These are phyloP conservation scores for Bembecia ichneumoniformis DNA, from an alignment of 2,888 invertebrate genomes.

Conservation along the genomic window DNA sequence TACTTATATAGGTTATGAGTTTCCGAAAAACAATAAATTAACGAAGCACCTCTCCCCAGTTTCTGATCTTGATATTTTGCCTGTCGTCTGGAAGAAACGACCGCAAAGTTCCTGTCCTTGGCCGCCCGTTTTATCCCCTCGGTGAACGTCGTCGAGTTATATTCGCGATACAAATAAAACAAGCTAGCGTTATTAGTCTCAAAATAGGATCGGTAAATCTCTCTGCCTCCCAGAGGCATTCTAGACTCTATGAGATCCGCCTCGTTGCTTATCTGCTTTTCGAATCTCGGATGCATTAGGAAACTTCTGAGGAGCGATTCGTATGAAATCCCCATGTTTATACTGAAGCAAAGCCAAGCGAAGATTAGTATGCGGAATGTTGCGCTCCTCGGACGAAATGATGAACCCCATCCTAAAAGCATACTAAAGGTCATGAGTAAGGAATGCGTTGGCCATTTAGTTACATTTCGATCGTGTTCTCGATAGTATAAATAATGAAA, in stretches of 20 bases:
- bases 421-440: constrained; percentile 59
- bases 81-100: constrained; percentile 57
- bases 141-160: constrained; percentile 50
- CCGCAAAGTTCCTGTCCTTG: constrained; percentile 51
- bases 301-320: constrained; percentile 66
- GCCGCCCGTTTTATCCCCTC: constrained; percentile 54
- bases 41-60: constrained; percentile 50
- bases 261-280: constrained; percentile 62
- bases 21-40: constrained; percentile 62
- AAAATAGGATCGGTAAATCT: constrained; percentile 65
- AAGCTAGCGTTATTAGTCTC: constrained; percentile 59
- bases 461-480: constrained; percentile 36
- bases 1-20: constrained; percentile 62
- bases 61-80: constrained; percentile 58
- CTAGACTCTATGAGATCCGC: constrained; percentile 54
- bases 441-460: constrained; percentile 63
- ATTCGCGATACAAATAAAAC: constrained; percentile 65
- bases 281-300: constrained; percentile 66
- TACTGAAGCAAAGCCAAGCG: constrained; percentile 60
- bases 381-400: constrained; percentile 47
- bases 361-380: constrained; percentile 59
- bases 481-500: constrained; percentile 51
- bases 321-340: constrained; percentile 65
- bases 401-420: constrained; percentile 59
- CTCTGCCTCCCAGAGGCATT: constrained; percentile 59